A percentile compares a stretch with the other conserved stretches of the same genome.
phyloP scores from a whole-genome alignment of 2,888 invertebrate species.

The Cosmopolites sordidus region DNA sequence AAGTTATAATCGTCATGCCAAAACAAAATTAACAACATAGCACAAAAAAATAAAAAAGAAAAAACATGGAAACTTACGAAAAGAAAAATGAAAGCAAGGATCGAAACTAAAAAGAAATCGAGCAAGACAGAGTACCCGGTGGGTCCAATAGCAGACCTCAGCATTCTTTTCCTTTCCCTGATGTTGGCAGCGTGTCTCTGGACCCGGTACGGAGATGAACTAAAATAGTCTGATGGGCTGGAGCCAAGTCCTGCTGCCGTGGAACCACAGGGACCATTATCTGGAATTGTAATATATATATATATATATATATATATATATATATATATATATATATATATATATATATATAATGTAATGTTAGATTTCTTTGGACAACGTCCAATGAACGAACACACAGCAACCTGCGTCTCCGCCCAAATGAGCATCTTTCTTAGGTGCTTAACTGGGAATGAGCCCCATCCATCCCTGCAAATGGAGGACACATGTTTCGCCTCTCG shows the following conservation, averaged over 20 bases:
- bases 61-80: constrained; percentile 19
- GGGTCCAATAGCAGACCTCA: constrained; percentile 82
- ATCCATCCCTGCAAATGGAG: no score
- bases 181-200: constrained; percentile 94
- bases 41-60: constrained; percentile 11
- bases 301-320: no score
- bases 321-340: no score
- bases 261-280: constrained; percentile 39
- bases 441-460: no score
- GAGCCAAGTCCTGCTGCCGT: constrained; percentile 16
- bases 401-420: no score
- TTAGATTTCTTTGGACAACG: no score
- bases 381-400: no score
- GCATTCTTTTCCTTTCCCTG: constrained; percentile 95
- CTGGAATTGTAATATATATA: no score
- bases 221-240: constrained; percentile 57
- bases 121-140: constrained; percentile 61
- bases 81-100: constrained; percentile 14
- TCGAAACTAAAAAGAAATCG: constrained; percentile 32
- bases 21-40: not conserved
- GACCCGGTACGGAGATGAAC: constrained; percentile 77
- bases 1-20: no score
- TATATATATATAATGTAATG: no score
- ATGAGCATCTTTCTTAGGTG: no score
- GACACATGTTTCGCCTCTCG: no score